phyloP scores from a whole-genome alignment of 1,140 invertebrate species.

The Drosophila elegans region DNA sequence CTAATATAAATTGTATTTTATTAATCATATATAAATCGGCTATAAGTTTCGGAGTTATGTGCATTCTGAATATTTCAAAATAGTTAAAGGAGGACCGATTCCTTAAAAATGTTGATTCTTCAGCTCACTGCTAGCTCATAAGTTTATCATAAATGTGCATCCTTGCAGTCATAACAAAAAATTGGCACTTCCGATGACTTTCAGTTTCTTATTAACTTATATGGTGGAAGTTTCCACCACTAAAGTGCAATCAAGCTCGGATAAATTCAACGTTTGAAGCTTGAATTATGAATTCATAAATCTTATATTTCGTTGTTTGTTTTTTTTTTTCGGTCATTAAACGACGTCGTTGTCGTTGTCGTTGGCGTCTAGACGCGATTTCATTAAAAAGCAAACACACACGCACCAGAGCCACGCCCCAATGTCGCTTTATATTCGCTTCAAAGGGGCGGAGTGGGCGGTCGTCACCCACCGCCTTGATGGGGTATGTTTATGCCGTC shows the following conservation, averaged over 20 bases:
- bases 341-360: slow-evolving; percentile 21
- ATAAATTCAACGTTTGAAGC: not conserved
- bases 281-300: slow-evolving; percentile 17
- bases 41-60: no score
- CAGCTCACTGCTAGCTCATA: no score
- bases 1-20: no score
- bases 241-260: not conserved
- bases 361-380: slow-evolving; percentile 54
- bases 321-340: slow-evolving; percentile 50
- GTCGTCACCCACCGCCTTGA: slow-evolving; percentile 11
- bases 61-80: no score
- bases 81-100: no score
- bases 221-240: not conserved
- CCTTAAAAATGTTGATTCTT: no score
- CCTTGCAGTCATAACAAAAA: no score
- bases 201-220: not conserved
- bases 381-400: slow-evolving; percentile 47
- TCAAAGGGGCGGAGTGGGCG: not conserved
- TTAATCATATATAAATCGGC: no score
- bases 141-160: no score
- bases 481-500: slow-evolving; percentile 31
- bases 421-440: not conserved
- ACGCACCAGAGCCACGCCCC: slow-evolving; percentile 18
- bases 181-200: no score
- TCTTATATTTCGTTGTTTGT: slow-evolving; percentile 16